Evolutionary conservation across 2,888 invertebrate species (phyloP), one percentile per base, ranked within the genome.

Genomic region (Volucella zonaria): DNA sequence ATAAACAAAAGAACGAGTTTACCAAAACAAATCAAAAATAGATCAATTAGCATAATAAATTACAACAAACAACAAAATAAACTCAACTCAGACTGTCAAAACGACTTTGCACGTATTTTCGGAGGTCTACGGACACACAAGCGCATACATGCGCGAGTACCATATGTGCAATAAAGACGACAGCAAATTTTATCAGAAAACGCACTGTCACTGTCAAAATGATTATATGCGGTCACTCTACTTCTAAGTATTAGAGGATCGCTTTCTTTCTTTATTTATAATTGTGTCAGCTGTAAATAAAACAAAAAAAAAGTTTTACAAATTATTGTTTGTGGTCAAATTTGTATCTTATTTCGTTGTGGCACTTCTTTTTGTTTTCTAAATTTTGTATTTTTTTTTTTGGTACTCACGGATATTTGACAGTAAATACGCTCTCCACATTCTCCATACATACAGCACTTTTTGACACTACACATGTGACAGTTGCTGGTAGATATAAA

Each of bases 21-120:
- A 47, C 49, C 54, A 80, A 61, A 71, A 78, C 61, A 58, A 73
- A 73, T 73, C 49, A 82, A 68, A 78, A 67, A 82, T 67, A 73
- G 67, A 73, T 45, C 49, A 77, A 82, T 67, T 77, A 67, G 31
- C 59, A 56, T 23, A 54, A 76, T 71, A 77, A 82, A 66, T 49
- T 76, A 76, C 58, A 59, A 56, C 47, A 67, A 79, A 49, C 42
- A 54, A 67, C 67, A 54, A 49, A 74, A 61, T 68, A 80, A 61
- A 45, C 31, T 31, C 31, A 31, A 51, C 15, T 31, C 31, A 31
- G 56, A 56, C 58, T 51, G 47, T n/a, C 12, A 51, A 49, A 67
- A 51, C 47, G 49, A 45, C 14, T 67, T 45, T 64, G 58, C 45
- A 45, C 62, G 68, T 74, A 78, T 82, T 68, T 82, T 82, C 78